Percentiles rank a stretch among this genome's conserved stretches.
phyloP scores from a whole-genome alignment of 2,113 vertebrate species.

The Isichthys henryi region DNA sequence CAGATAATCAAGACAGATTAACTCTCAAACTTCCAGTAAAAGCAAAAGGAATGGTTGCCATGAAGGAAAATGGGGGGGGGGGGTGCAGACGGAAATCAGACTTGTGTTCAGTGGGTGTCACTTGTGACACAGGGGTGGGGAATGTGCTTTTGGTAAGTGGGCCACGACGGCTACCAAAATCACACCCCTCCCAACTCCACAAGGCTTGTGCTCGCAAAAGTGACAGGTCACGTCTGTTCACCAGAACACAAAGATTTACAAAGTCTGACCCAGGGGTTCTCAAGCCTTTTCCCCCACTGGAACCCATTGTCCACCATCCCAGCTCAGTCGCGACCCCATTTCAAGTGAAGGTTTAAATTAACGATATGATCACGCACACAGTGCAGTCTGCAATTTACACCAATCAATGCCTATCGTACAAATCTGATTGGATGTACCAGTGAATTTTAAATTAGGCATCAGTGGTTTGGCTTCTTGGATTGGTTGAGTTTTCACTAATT shows the following conservation, averaged over 20 bases:
- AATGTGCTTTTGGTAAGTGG: conserved; percentile 24
- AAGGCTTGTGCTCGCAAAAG: neutral
- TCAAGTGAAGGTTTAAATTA: no score
- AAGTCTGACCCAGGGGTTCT: neutral
- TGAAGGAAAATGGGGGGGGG: conserved; percentile 2
- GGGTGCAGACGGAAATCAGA: neutral
- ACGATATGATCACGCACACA: no score
- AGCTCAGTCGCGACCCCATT: no score
- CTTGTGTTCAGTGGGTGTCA: conserved; percentile 29
- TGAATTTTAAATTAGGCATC: no score
- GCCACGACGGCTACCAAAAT: neutral
- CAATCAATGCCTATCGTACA: no score
- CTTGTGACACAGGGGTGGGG: conserved; percentile 38
- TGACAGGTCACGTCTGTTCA: neutral
- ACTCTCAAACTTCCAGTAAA: neutral
- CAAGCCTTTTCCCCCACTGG: no score
- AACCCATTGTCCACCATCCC: no score
- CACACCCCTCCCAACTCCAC: neutral
- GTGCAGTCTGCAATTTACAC: no score
- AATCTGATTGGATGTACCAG: no score
- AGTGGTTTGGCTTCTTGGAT: no score
- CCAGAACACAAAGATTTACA: neutral
- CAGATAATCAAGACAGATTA: neutral
- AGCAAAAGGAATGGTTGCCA: neutral
- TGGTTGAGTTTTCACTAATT: no score